Evolutionary conservation across 1,140 invertebrate species (phyloP).

Genomic region (Papilio helenus): DNA sequence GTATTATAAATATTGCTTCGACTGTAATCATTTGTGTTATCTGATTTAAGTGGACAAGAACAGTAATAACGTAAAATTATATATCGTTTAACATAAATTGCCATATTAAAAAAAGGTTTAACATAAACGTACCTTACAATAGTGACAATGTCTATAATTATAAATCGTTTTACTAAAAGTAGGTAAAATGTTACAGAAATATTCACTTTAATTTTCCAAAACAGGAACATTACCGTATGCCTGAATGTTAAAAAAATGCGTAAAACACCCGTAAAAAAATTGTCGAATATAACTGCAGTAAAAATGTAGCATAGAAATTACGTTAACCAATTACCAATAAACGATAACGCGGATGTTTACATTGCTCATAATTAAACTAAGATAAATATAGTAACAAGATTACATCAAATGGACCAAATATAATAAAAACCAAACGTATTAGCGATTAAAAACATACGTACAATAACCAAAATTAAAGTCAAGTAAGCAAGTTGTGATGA

Average conservation of each 20-base stretch:
- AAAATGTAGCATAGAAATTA: not conserved
- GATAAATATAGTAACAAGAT: constrained; percentile 1
- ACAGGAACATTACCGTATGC: not conserved
- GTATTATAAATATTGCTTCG: not conserved
- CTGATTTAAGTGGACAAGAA: not conserved
- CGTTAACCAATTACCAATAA: not conserved
- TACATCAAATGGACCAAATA: not conserved
- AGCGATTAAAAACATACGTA: not conserved
- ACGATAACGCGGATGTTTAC: constrained; percentile 12
- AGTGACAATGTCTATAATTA: not conserved
- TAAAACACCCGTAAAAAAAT: not conserved
- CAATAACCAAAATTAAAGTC: not conserved
- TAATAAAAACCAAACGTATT: not conserved
- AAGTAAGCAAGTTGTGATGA: not conserved
- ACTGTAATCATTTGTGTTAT: not conserved
- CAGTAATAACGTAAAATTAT: not conserved
- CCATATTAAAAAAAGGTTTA: not conserved
- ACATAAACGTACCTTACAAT: not conserved
- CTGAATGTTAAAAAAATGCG: not conserved
- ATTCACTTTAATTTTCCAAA: not conserved
- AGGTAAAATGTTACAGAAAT: not conserved
- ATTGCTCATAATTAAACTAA: not conserved
- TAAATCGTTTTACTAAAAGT: not conserved
- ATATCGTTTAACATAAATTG: not conserved
- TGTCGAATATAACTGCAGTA: not conserved